A percentile compares a stretch with the other conserved stretches of the same genome.
phyloP scores from a whole-genome alignment of 2,113 vertebrate genomes.

The Macrotus californicus region DNA sequence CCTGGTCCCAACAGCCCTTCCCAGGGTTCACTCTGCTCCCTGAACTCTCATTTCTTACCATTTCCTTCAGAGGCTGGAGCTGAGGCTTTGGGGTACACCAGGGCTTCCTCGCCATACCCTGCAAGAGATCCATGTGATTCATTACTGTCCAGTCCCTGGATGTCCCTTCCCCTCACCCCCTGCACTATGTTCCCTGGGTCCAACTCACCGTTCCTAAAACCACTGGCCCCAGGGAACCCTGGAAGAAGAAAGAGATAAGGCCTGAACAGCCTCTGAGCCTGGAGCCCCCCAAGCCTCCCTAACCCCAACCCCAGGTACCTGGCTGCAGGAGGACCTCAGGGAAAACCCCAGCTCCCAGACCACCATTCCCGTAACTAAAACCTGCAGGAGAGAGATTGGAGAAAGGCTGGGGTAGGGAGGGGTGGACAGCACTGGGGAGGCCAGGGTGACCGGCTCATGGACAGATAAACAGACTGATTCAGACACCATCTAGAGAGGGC shows the following conservation, averaged over 20 bases:
- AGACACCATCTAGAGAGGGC: neutral
- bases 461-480: neutral
- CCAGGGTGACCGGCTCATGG: neutral
- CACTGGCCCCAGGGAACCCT: neutral
- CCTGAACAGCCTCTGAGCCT: neutral
- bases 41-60: neutral
- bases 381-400: neutral
- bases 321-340: neutral
- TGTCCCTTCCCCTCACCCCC: neutral
- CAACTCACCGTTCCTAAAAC: constrained; percentile 41
- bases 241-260: neutral
- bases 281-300: neutral
- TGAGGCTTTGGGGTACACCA: neutral
- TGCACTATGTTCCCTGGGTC: neutral
- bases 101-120: neutral
- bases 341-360: neutral
- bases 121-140: neutral
- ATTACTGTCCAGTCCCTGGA: neutral
- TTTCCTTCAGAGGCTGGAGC: neutral
- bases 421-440: neutral
- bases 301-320: neutral
- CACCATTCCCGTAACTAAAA: neutral
- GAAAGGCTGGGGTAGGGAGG: neutral
- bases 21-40: neutral
- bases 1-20: neutral